These are phyloP conservation scores for Drusus annulatus DNA, from an alignment of 1,140 invertebrate species.

Conservation along the genomic window DNA sequence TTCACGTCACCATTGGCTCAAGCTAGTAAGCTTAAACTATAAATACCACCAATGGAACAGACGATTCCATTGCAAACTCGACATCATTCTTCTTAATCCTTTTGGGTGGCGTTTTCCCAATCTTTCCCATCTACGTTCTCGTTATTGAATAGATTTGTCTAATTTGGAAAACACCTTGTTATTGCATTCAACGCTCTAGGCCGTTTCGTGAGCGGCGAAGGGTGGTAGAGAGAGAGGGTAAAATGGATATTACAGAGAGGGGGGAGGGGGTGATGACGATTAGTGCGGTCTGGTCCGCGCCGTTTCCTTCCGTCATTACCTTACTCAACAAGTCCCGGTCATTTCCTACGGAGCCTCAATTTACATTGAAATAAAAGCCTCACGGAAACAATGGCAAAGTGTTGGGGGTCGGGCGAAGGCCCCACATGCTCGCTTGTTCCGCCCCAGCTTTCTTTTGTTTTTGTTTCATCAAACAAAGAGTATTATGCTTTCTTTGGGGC, in stretches of 20 bases:
- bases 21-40: no score
- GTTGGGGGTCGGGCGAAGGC: background rate
- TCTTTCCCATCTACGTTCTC: no score
- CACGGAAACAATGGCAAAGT: background rate
- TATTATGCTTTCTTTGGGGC: background rate
- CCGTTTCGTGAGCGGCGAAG: no score
- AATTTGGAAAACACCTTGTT: no score
- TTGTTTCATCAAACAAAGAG: constrained; percentile 4
- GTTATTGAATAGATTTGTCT: no score
- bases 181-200: no score
- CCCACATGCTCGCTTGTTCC: background rate
- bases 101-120: no score
- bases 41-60: no score
- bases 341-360: constrained; percentile 43
- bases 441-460: constrained; percentile 8
- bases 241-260: background rate
- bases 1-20: no score
- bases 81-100: no score
- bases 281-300: constrained; percentile 8
- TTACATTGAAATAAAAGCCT: constrained; percentile 53
- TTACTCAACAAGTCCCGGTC: constrained; percentile 51
- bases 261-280: constrained; percentile 1
- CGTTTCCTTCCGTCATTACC: constrained; percentile 54
- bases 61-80: no score
- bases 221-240: no score